phyloP scores from a whole-genome alignment of 2,888 invertebrate species.

The Troides aeacus region DNA sequence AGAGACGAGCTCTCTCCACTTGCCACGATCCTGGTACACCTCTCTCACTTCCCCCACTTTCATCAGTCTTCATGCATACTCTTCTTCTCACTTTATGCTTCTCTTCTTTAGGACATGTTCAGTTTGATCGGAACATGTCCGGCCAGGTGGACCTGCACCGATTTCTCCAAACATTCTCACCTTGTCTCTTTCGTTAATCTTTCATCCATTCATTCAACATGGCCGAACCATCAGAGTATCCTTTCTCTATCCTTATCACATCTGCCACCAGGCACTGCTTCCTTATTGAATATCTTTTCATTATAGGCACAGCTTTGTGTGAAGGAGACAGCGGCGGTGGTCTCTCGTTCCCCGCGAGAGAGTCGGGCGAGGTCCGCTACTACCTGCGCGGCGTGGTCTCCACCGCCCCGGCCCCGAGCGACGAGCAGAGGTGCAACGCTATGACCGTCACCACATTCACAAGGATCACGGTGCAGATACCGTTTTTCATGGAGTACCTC shows the following conservation, averaged over 20 bases:
- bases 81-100: no score
- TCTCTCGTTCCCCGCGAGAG: slow-evolving; percentile 35
- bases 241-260: not conserved
- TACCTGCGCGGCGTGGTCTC: slow-evolving; percentile 51
- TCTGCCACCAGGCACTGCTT: not conserved
- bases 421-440: slow-evolving; percentile 37
- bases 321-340: slow-evolving; percentile 51
- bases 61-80: no score
- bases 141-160: no score
- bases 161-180: no score
- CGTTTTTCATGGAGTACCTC: slow-evolving; percentile 34
- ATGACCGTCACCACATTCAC: slow-evolving; percentile 48
- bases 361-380: slow-evolving; percentile 32
- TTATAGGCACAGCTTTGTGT: slow-evolving; percentile 40
- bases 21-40: no score
- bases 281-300: not conserved
- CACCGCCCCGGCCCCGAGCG: slow-evolving; percentile 43
- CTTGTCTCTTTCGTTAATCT: no score
- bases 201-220: no score
- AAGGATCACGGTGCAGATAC: slow-evolving; percentile 36
- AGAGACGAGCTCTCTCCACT: no score
- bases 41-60: no score
- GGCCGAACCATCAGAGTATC: no score
- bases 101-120: no score
- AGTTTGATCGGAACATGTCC: no score